phyloP scores from a whole-genome alignment of 2,113 vertebrate species.

The Myotis brandtii region DNA sequence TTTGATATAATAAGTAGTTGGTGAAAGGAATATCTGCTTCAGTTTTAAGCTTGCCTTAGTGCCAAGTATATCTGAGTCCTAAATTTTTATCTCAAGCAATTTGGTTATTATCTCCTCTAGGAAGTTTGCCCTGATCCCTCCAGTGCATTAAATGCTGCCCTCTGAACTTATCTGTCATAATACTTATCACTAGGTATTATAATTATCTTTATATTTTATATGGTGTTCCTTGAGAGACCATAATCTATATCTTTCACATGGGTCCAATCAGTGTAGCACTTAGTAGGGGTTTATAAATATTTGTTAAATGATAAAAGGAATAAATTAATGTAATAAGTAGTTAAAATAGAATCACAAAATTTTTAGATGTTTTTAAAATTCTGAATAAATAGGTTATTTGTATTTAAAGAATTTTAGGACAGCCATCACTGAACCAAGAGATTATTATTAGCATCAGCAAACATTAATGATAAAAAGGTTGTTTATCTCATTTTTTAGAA shows the following conservation, averaged over 20 bases:
- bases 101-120: slow-evolving; percentile 38
- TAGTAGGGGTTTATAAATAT: slow-evolving; percentile 52
- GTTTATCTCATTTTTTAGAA: slow-evolving; percentile 78
- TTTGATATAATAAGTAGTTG: background rate
- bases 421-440: slow-evolving; percentile 53
- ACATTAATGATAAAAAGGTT: slow-evolving; percentile 74
- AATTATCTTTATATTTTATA: background rate
- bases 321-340: slow-evolving; percentile 58
- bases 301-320: slow-evolving; percentile 58
- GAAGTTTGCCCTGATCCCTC: slow-evolving; percentile 18
- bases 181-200: background rate
- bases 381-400: slow-evolving; percentile 51
- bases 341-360: slow-evolving; percentile 28
- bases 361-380: slow-evolving; percentile 65
- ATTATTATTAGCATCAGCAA: slow-evolving; percentile 77
- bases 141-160: background rate
- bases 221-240: background rate
- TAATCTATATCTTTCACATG: slow-evolving; percentile 20
- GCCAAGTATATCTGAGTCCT: background rate
- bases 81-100: slow-evolving; percentile 41
- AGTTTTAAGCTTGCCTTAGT: slow-evolving; percentile 53
- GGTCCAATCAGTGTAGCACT: background rate
- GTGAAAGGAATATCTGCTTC: slow-evolving; percentile 1
- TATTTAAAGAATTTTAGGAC: slow-evolving; percentile 66
- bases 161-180: slow-evolving; percentile 14